A percentile compares a stretch with the other conserved stretches of the same genome.
Conservation (phyloP, 2,888 invertebrate genomes). For the Acrocera orbiculus region DNA sequence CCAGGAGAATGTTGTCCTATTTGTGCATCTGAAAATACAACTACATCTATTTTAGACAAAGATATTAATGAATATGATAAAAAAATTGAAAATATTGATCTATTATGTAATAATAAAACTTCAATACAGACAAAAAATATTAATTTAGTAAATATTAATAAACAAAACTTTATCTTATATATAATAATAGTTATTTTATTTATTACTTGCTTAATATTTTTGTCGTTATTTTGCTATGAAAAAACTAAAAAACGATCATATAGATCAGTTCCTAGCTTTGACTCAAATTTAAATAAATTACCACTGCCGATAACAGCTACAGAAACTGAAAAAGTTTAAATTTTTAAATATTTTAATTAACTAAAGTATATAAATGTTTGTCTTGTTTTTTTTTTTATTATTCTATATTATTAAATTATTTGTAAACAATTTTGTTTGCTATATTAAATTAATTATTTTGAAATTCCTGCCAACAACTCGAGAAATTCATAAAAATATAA, state of each 20-base stretch:
- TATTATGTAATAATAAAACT: not conserved
- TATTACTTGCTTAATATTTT: conserved; percentile 13
- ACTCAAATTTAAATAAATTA: conserved; percentile 19
- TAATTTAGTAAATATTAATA: not conserved
- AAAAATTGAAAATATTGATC: too few species aligned
- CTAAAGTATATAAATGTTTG: too few species aligned
- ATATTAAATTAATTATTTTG: too few species aligned
- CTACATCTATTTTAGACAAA: not conserved
- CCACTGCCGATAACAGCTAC: conserved; percentile 11
- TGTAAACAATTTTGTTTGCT: too few species aligned
- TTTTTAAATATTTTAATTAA: too few species aligned
- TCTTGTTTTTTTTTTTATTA: too few species aligned
- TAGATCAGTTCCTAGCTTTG: conserved; percentile 21
- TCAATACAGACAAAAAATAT: not conserved
- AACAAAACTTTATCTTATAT: conserved; percentile 13
- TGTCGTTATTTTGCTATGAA: conserved; percentile 17
- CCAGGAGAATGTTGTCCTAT: conserved; percentile 10
- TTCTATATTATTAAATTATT: too few species aligned
- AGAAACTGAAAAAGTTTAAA: too few species aligned
- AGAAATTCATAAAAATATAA: too few species aligned
- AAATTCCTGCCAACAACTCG: too few species aligned
- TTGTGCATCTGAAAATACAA: conserved; percentile 2
- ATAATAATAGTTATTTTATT: conserved; percentile 16
- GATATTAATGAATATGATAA: too few species aligned
- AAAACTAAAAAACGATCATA: conserved; percentile 20